These are phyloP conservation scores for Plemyria rubiginata DNA, from an alignment of 2,888 invertebrate species.

Conservation along the genomic window DNA sequence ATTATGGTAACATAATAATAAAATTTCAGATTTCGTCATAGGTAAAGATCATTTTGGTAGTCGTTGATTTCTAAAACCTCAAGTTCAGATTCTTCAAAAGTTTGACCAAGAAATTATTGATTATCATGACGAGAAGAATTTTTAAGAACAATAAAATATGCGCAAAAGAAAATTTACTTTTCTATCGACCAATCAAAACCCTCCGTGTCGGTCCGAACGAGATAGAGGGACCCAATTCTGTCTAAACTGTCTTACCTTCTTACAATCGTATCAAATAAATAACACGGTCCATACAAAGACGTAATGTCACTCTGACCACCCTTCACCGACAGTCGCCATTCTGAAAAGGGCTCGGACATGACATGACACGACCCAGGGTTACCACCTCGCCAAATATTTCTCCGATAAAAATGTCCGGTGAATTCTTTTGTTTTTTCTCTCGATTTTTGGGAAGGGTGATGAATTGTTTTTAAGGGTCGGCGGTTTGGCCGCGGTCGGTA, in stretches of 20 bases:
- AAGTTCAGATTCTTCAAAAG: too few species aligned
- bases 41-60: too few species aligned
- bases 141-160: conserved; percentile 1
- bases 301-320: conserved; percentile 69
- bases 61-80: too few species aligned
- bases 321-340: conserved; percentile 69
- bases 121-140: background rate
- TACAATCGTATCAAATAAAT: conserved; percentile 69
- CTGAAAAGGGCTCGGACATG: conserved; percentile 81
- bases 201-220: conserved; percentile 18
- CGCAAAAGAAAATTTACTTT: conserved; percentile 12
- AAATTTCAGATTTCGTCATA: too few species aligned
- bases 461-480: conserved; percentile 30
- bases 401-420: conserved; percentile 55
- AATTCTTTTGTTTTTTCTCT: conserved; percentile 51
- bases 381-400: conserved; percentile 67
- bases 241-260: conserved; percentile 42
- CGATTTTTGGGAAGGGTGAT: conserved; percentile 33
- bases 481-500: conserved; percentile 12
- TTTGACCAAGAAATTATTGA: too few species aligned
- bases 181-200: conserved; percentile 10
- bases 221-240: conserved; percentile 33
- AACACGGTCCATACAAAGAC: conserved; percentile 68
- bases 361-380: conserved; percentile 68
- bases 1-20: too few species aligned